Evolutionary conservation across 2,888 invertebrate species (phyloP).

Genomic region (Netelia virgata): DNA sequence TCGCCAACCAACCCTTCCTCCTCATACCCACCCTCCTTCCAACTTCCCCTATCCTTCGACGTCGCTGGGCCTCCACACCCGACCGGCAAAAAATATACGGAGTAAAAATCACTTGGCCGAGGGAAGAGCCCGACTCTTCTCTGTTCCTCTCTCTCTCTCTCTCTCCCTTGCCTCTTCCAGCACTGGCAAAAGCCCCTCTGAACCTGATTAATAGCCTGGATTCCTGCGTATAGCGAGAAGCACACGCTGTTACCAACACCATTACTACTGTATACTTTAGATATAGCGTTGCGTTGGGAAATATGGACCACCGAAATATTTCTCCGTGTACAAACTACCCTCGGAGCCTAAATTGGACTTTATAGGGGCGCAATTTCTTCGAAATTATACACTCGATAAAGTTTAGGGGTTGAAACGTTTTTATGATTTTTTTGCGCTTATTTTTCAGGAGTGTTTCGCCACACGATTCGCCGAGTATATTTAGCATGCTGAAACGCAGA

Average conservation of each 20-base stretch:
- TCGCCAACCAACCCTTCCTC: constrained; percentile 35
- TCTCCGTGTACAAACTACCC: too few relatives aligned
- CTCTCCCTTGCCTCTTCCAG: constrained; percentile 35
- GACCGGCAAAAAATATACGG: constrained; percentile 59
- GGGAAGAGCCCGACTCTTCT: constrained; percentile 41
- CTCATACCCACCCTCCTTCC: not conserved
- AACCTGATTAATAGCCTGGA: constrained; percentile 71
- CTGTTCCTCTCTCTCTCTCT: constrained; percentile 18
- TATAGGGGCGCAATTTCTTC: too few relatives aligned
- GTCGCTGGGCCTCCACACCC: constrained; percentile 37
- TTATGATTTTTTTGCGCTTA: too few relatives aligned
- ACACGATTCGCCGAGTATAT: too few relatives aligned
- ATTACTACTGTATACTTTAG: not conserved
- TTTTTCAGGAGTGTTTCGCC: too few relatives aligned
- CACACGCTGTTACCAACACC: constrained; percentile 14
- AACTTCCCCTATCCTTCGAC: constrained; percentile 9
- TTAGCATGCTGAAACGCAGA: too few relatives aligned
- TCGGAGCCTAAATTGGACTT: too few relatives aligned
- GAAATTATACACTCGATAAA: too few relatives aligned
- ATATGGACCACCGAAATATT: too few relatives aligned
- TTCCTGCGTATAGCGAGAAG: constrained; percentile 57
- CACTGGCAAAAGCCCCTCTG: constrained; percentile 63
- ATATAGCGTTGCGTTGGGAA: too few relatives aligned
- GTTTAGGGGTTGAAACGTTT: too few relatives aligned
- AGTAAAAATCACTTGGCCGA: constrained; percentile 70